Percentiles rank a stretch among this genome's conserved stretches.
These are phyloP conservation scores for Cyphomyrus plagiostoma DNA, from an alignment of 2,113 vertebrate genomes.

Conservation along the genomic window DNA sequence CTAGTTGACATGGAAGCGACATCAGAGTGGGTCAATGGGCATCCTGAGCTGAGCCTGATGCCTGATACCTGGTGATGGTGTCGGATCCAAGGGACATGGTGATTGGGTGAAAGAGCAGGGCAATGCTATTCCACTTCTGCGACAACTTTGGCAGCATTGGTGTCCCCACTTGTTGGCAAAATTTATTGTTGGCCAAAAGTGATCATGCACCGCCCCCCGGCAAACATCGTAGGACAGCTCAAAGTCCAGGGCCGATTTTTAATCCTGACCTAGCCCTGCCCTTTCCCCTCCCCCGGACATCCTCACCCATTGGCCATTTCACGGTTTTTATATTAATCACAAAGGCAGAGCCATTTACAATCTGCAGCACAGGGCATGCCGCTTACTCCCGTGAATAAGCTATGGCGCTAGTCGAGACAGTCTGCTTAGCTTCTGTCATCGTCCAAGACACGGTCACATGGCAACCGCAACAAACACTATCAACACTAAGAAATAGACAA, in stretches of 20 bases:
- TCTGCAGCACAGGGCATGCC: neutral
- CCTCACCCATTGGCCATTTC: neutral
- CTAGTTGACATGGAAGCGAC: neutral
- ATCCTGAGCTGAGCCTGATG: neutral
- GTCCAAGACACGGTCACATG: neutral
- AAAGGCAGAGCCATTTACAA: neutral
- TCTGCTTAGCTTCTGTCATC: neutral
- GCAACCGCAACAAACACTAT: neutral
- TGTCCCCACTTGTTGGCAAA: neutral
- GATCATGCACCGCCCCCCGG: neutral
- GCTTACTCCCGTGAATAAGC: neutral
- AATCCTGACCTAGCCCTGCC: neutral
- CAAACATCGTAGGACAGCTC: neutral
- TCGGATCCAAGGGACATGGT: neutral
- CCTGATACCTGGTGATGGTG: neutral
- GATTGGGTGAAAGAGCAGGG: neutral
- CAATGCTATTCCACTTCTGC: neutral
- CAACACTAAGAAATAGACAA: neutral
- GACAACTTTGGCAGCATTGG: neutral
- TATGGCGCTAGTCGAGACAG: neutral
- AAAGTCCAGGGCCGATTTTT: neutral
- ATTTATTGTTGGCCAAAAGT: neutral
- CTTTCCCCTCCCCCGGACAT: neutral
- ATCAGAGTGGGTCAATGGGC: neutral
- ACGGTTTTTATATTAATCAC: neutral